Conservation (phyloP, 2,113 vertebrate species). For the Ictidomys tridecemlineatus region DNA sequence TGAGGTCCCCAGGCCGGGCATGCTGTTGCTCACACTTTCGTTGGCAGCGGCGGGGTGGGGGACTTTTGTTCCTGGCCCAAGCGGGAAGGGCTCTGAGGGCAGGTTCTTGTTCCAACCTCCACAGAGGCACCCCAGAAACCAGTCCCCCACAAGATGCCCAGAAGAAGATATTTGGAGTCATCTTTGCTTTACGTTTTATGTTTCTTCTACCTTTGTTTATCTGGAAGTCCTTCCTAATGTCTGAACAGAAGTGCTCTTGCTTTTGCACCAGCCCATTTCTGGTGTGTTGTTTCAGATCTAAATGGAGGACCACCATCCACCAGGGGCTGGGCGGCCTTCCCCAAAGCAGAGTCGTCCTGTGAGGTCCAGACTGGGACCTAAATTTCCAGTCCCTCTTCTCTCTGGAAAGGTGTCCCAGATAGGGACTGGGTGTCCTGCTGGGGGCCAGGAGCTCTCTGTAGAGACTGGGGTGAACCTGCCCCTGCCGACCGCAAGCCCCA, state of each 20-base stretch:
- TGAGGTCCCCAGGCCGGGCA: neutral
- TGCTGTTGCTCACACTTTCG: accelerated
- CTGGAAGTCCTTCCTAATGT: neutral
- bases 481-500: accelerated
- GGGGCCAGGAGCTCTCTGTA: neutral
- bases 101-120: neutral
- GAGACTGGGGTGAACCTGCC: too few species aligned
- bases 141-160: neutral
- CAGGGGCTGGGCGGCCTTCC: accelerated
- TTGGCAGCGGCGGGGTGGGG: neutral
- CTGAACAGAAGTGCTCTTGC: neutral
- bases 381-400: neutral
- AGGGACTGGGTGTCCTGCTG: neutral
- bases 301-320: neutral
- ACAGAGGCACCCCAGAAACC: neutral
- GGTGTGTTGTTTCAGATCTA: accelerated
- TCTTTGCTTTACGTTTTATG: neutral
- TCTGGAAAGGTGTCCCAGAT: neutral
- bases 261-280: neutral
- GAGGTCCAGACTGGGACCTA: neutral
- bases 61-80: neutral
- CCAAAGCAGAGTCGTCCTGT: too few species aligned
- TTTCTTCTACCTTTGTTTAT: neutral
- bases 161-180: neutral
- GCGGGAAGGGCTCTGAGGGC: neutral